Evolutionary conservation across 2,888 invertebrate genomes (phyloP).

Genomic region (Diplazon laetatorius): DNA sequence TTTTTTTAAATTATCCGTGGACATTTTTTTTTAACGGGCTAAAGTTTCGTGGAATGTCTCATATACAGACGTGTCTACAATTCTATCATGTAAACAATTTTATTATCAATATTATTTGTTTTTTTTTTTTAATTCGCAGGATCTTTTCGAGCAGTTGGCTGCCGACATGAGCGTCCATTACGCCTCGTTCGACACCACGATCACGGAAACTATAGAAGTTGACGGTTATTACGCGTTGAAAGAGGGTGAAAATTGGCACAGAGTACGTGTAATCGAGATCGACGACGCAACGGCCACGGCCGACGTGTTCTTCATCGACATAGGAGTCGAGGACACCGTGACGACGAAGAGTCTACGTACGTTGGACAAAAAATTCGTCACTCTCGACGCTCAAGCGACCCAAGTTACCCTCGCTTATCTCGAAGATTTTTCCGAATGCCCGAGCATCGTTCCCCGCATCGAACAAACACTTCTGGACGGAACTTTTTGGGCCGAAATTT

Average conservation of each 20-base stretch:
- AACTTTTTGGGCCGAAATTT: slow-evolving; percentile 85
- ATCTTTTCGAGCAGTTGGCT: slow-evolving; percentile 79
- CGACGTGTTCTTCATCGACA: slow-evolving; percentile 87
- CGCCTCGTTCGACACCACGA: slow-evolving; percentile 57
- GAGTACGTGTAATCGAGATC: slow-evolving; percentile 81
- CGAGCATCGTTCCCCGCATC: slow-evolving; percentile 75
- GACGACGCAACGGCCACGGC: slow-evolving; percentile 69
- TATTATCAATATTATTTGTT: background rate
- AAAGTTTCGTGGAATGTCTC: no score
- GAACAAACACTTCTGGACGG: slow-evolving; percentile 83
- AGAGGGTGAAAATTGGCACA: slow-evolving; percentile 82
- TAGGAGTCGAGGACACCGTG: slow-evolving; percentile 87
- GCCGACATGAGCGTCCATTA: slow-evolving; percentile 81
- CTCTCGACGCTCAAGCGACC: slow-evolving; percentile 89
- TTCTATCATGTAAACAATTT: no score
- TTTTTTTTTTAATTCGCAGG: slow-evolving; percentile 73
- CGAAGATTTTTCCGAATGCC: slow-evolving; percentile 85
- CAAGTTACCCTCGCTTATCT: slow-evolving; percentile 88
- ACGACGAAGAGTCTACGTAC: slow-evolving; percentile 84
- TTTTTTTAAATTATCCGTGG: no score
- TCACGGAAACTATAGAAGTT: slow-evolving; percentile 68
- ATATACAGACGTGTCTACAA: no score
- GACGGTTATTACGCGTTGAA: slow-evolving; percentile 82
- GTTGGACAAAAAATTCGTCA: slow-evolving; percentile 86
- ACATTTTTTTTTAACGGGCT: no score